These are phyloP conservation scores for Lissocephala sabroskyi DNA, from an alignment of 2,888 invertebrate species.

Conservation along the genomic window DNA sequence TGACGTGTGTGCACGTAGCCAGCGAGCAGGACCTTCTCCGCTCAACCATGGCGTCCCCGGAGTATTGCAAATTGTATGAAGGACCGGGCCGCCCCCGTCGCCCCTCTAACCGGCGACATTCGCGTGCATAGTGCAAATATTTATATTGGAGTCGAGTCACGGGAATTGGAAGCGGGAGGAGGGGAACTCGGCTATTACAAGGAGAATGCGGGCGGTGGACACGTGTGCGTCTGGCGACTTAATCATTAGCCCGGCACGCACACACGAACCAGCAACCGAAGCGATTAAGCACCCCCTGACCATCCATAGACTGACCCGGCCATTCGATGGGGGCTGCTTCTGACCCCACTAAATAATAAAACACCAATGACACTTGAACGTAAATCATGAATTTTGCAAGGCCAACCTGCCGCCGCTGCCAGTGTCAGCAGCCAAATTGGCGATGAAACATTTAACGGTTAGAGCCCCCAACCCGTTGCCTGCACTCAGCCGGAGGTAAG, in stretches of 20 bases:
- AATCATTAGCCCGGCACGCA: no score
- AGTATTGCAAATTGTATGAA: slow-evolving; percentile 45
- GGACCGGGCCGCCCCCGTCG: neutral
- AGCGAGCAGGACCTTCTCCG: neutral
- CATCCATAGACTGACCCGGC: neutral
- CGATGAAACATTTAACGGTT: no score
- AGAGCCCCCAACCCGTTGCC: no score
- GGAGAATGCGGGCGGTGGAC: neutral
- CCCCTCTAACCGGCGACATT: slow-evolving; percentile 14
- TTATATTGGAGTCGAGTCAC: slow-evolving; percentile 9
- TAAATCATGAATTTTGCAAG: slow-evolving; percentile 63
- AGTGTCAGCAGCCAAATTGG: no score
- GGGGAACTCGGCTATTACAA: neutral
- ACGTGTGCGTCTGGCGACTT: neutral
- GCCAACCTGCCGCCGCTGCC: neutral
- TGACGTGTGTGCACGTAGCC: slow-evolving; percentile 7
- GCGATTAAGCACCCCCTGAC: no score
- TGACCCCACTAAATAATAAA: slow-evolving; percentile 49
- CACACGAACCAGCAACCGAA: no score
- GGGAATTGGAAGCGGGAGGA: neutral
- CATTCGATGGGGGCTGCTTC: slow-evolving; percentile 7
- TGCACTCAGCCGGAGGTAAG: no score
- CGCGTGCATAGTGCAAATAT: slow-evolving; percentile 34
- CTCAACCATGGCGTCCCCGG: slow-evolving; percentile 38
- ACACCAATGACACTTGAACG: slow-evolving; percentile 61